Evolutionary conservation across 2,797 vertebrate species (phyloP).

Genomic region (Zenarchopterus dispar): DNA sequence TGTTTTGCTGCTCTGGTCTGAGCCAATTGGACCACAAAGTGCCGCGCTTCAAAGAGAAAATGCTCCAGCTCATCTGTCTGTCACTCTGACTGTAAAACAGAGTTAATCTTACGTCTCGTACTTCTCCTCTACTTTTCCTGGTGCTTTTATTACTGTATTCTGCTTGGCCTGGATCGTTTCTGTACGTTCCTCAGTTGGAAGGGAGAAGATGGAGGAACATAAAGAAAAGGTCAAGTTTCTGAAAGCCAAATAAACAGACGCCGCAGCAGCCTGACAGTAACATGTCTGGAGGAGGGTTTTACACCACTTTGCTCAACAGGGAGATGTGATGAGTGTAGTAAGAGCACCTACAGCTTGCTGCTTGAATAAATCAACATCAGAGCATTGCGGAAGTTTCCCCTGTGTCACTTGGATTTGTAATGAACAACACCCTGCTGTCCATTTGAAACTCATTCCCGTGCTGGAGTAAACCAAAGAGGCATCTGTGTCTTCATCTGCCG

Average conservation of each 20-base stretch:
- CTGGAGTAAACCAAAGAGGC: conserved; percentile 10
- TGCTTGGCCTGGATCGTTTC: conserved; percentile 39
- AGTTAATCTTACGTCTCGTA: conserved; percentile 45
- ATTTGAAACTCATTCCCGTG: conserved; percentile 32
- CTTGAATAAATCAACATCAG: conserved; percentile 58
- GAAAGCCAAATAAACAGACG: conserved; percentile 38
- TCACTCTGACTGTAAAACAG: conserved; percentile 59
- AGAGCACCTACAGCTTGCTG: conserved; percentile 48
- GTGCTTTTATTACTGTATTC: conserved; percentile 40
- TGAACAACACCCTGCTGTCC: conserved; percentile 26
- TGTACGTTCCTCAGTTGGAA: conserved; percentile 35
- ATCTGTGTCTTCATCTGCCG: conserved; percentile 14
- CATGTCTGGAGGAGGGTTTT: conserved; percentile 48
- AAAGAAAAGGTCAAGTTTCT: conserved; percentile 19
- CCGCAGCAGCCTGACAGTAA: conserved; percentile 47
- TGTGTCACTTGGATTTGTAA: conserved; percentile 57
- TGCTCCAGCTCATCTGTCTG: conserved; percentile 48
- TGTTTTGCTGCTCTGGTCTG: conserved; percentile 67
- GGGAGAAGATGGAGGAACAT: too few species aligned
- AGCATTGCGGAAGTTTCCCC: conserved; percentile 55
- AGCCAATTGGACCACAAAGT: conserved; percentile 71
- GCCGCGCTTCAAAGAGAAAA: conserved; percentile 37
- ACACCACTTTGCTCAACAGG: conserved; percentile 26
- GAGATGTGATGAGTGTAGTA: conserved; percentile 44
- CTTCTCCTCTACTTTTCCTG: conserved; percentile 15